Conservation (phyloP, 2,888 invertebrate genomes). For the Scelioninae gen. 1 region DNA sequence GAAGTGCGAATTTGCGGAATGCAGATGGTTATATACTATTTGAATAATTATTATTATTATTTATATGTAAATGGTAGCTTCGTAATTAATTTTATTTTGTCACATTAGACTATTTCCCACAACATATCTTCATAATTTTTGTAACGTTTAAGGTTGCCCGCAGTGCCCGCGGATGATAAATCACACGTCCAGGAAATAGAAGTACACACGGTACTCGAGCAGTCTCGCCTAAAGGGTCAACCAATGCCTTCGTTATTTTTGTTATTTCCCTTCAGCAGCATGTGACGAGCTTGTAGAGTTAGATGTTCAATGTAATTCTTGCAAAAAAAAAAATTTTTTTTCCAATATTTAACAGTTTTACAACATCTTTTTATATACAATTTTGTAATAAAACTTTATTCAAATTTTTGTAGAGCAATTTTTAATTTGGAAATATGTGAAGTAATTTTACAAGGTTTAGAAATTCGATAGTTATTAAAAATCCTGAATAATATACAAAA, state of each 20-base stretch:
- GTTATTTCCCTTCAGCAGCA: slow-evolving; percentile 14
- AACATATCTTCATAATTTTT: slow-evolving; percentile 31
- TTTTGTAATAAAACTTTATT: too few relatives aligned
- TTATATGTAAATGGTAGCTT: too few relatives aligned
- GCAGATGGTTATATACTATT: too few relatives aligned
- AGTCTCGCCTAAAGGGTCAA: slow-evolving; percentile 62
- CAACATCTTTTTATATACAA: too few relatives aligned
- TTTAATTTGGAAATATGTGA: too few relatives aligned
- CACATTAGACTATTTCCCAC: slow-evolving; percentile 51
- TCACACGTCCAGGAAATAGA: slow-evolving; percentile 54
- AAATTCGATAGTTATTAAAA: too few relatives aligned
- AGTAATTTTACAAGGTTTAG: too few relatives aligned
- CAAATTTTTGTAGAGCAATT: too few relatives aligned
- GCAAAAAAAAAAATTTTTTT: background rate
- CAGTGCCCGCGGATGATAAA: slow-evolving; percentile 39
- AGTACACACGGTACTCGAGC: slow-evolving; percentile 43
- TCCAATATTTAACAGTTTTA: too few relatives aligned
- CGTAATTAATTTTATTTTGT: slow-evolving; percentile 58
- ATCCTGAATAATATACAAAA: too few relatives aligned
- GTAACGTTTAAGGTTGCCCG: slow-evolving; percentile 26
- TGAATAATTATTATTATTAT: too few relatives aligned
- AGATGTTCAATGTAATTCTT: background rate
- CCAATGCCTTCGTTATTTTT: slow-evolving; percentile 49
- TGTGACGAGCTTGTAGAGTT: background rate
- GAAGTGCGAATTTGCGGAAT: background rate